Evolutionary conservation across 2,888 invertebrate genomes (phyloP).

Genomic region (Nipponacmea schrenckii): DNA sequence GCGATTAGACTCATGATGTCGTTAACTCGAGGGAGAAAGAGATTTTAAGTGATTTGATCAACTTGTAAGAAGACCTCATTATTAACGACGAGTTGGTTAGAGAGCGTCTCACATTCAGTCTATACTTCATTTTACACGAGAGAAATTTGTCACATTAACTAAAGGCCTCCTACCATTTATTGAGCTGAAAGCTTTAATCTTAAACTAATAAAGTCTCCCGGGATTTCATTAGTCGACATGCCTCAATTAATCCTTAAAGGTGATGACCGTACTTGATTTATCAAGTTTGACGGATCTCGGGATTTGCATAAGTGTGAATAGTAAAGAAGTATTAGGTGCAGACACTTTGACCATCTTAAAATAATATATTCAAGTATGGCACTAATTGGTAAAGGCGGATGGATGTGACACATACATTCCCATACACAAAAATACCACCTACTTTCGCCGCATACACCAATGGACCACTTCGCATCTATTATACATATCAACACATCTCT

Average conservation of each 20-base stretch:
- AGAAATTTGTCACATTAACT: background rate
- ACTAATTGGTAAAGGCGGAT: background rate
- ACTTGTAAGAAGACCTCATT: too few relatives aligned
- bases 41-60: too few relatives aligned
- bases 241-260: background rate
- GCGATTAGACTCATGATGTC: background rate
- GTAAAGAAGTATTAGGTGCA: background rate
- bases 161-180: background rate
- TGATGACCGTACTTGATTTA: background rate
- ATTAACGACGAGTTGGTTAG: too few relatives aligned
- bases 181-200: constrained; percentile 5
- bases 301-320: constrained; percentile 3
- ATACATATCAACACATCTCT: too few relatives aligned
- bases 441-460: too few relatives aligned
- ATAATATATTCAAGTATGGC: background rate
- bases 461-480: too few relatives aligned
- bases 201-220: background rate
- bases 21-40: too few relatives aligned
- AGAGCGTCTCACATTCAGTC: background rate
- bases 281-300: background rate
- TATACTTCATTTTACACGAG: background rate
- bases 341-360: background rate
- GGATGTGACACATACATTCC: background rate
- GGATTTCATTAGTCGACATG: background rate
- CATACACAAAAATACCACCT: background rate